These are phyloP conservation scores for Yponomeuta sedellus DNA, from an alignment of 2,888 invertebrate genomes.

Conservation along the genomic window DNA sequence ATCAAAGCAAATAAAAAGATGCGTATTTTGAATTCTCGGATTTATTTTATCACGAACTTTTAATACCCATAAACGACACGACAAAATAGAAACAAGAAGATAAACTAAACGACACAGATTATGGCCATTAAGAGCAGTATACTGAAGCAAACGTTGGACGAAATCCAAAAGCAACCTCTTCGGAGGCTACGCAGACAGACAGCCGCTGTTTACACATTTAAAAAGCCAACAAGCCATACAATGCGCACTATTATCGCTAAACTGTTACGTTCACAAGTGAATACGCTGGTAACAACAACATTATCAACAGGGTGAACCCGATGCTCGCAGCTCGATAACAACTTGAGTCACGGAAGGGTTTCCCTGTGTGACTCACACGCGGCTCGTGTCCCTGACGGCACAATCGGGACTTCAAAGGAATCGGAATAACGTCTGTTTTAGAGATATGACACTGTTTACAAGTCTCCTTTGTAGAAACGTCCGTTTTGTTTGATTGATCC, in stretches of 20 bases:
- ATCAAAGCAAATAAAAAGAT: neutral
- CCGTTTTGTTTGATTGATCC: neutral
- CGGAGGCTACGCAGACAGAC: neutral
- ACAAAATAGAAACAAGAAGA: neutral
- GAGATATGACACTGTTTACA: constrained; percentile 2
- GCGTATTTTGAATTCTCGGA: neutral
- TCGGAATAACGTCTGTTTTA: neutral
- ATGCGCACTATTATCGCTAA: constrained; percentile 9
- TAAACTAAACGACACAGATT: neutral
- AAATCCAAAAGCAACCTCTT: neutral
- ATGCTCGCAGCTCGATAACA: constrained; percentile 53
- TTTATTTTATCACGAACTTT: neutral
- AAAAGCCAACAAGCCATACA: constrained; percentile 8
- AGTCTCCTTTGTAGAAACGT: neutral
- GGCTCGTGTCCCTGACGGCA: neutral
- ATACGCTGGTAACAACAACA: constrained; percentile 32
- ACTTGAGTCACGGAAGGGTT: constrained; percentile 72
- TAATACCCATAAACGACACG: neutral
- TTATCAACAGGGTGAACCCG: constrained; percentile 51
- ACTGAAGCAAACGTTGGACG: neutral
- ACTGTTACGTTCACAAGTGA: constrained; percentile 12
- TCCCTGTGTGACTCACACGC: constrained; percentile 62
- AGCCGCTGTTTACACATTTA: constrained; percentile 7
- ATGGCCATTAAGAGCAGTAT: neutral
- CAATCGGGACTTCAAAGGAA: neutral